A percentile compares a stretch with the other conserved stretches of the same genome.
phyloP scores from a whole-genome alignment of 1,140 invertebrate genomes.

The Myzus persicae region DNA sequence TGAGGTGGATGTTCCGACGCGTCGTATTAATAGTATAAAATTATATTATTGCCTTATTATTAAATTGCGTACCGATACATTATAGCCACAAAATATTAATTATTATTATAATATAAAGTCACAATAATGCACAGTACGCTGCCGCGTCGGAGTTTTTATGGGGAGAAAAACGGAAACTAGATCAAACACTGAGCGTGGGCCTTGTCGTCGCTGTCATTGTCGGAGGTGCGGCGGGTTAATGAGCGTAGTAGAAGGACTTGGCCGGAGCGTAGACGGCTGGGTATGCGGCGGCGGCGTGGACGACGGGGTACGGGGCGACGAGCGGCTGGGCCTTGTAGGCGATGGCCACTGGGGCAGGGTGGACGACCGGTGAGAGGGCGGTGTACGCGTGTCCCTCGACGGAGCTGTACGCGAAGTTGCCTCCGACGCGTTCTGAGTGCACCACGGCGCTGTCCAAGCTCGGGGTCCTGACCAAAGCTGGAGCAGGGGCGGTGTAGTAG shows the following conservation, averaged over 20 bases:
- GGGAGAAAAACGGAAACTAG: not conserved
- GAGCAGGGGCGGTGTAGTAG: conserved; percentile 60
- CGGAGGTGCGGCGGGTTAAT: not conserved
- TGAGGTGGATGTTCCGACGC: too few relatives aligned
- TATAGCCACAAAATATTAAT: too few relatives aligned
- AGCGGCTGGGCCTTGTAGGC: conserved; percentile 61
- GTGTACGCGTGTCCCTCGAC: conserved; percentile 68
- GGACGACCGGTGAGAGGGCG: conserved; percentile 65
- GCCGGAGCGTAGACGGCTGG: conserved; percentile 49
- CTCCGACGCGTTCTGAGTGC: conserved; percentile 67
- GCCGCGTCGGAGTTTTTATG: not conserved
- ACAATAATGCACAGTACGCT: too few relatives aligned
- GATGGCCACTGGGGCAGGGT: conserved; percentile 62
- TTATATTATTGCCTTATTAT: too few relatives aligned
- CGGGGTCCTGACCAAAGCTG: conserved; percentile 66
- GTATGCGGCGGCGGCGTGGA: conserved; percentile 26
- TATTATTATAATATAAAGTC: too few relatives aligned
- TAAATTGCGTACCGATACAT: too few relatives aligned
- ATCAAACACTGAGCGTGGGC: not conserved
- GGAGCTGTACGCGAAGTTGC: conserved; percentile 69
- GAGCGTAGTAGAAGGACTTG: conserved; percentile 42
- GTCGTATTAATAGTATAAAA: too few relatives aligned
- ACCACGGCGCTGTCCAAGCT: conserved; percentile 68
- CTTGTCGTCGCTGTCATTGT: not conserved
- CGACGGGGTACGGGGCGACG: conserved; percentile 53